phyloP scores from a whole-genome alignment of 1,140 invertebrate species.

The Cheumatopsyche charites region DNA sequence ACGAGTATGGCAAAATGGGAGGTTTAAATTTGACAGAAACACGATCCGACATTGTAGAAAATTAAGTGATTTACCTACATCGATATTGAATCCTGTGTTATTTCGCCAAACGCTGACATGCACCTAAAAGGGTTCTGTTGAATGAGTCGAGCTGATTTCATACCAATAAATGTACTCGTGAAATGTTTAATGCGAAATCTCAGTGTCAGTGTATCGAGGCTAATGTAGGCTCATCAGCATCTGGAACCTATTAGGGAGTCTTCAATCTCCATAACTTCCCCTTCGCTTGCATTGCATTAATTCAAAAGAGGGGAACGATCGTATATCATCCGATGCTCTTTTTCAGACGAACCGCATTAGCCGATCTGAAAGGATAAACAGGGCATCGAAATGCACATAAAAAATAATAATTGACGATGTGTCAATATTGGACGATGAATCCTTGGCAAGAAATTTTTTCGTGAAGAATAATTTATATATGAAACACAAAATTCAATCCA shows the following conservation, averaged over 20 bases:
- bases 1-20: conserved; percentile 3
- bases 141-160: too few species aligned
- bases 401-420: neutral
- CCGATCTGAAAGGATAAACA: conserved; percentile 14
- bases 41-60: conserved; percentile 36
- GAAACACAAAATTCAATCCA: too few species aligned
- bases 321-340: conserved; percentile 37
- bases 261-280: conserved; percentile 38
- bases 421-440: too few species aligned
- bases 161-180: too few species aligned
- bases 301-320: conserved; percentile 21
- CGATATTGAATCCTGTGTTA: neutral
- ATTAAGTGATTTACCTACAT: too few species aligned
- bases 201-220: conserved; percentile 22
- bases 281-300: conserved; percentile 35
- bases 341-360: conserved; percentile 29
- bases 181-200: conserved; percentile 1
- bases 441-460: too few species aligned
- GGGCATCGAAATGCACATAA: too few species aligned
- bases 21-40: conserved; percentile 38
- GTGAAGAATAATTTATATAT: too few species aligned
- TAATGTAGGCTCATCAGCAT: conserved; percentile 40
- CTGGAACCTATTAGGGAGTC: conserved; percentile 42
- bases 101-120: too few species aligned
- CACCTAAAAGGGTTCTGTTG: neutral